These are phyloP conservation scores for Cirrhinus mrigala DNA, from an alignment of 2,797 vertebrate genomes.

Conservation along the genomic window DNA sequence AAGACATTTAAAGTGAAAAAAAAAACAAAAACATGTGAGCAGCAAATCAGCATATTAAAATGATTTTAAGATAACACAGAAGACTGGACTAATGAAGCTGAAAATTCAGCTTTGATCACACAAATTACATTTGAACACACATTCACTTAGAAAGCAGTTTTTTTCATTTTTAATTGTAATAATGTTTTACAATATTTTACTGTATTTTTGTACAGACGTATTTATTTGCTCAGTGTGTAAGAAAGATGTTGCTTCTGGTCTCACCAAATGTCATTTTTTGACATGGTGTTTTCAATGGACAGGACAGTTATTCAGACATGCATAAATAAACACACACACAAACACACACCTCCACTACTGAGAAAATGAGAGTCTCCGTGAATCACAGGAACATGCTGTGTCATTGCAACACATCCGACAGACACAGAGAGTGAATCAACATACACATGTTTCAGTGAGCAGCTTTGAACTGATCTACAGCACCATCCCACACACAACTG, in stretches of 20 bases:
- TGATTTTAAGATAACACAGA: no score
- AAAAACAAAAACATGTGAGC: no score
- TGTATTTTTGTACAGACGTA: no score
- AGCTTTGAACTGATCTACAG: not conserved
- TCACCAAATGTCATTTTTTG: not conserved
- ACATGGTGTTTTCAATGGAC: not conserved
- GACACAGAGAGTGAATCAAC: conserved; percentile 13
- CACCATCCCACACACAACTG: not conserved
- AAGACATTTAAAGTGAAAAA: no score
- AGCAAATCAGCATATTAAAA: no score
- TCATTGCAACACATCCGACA: conserved; percentile 14
- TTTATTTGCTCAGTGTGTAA: not conserved
- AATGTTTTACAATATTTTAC: no score
- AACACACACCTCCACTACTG: not conserved
- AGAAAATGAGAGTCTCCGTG: conserved; percentile 33
- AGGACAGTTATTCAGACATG: not conserved
- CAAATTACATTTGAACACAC: no score
- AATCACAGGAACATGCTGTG: conserved; percentile 41
- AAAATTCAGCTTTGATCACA: no score
- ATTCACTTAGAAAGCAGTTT: no score
- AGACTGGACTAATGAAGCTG: no score
- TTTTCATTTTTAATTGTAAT: no score
- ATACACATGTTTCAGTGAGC: not conserved
- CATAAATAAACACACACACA: not conserved
- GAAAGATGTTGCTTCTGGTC: not conserved